Evolutionary conservation across 2,888 invertebrate genomes (phyloP), one percentile per base, ranked within the genome.

Genomic region (Epistrophe grossulariae): DNA sequence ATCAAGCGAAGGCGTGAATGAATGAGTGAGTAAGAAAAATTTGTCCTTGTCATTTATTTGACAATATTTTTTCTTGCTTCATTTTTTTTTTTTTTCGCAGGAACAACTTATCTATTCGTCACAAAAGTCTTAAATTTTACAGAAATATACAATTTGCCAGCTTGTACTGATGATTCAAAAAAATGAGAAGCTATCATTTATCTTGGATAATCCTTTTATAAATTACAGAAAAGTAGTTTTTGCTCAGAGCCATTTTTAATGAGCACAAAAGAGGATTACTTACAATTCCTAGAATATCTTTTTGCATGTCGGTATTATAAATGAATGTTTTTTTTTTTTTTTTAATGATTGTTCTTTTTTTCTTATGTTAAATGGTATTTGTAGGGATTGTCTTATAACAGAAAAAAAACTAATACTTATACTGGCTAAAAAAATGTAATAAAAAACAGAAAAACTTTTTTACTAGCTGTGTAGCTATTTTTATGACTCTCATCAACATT

Each of bases 241-340:
- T 77, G 66, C 76, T 60, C 31, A 68, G 72, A 76, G 80, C 43
- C 38, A 72, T 68, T 84, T 70, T 77, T 84, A 80, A 84, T 77
- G 80, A 84, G 80, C 59, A 73, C 79, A 55, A 80, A 79, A 84
- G 71, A 68, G 80, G 84, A 84, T 80, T 84, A 84, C 64, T 15
- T 17, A 38, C 15, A 24, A 24, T 3, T 55, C 31, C 15, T 19
- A 72, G 76, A 55, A 59, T 28, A 15, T 76, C 59, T 24, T 13
- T 70, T 38, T 50, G 35, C 48, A 45, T 52, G 38, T 72, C 57
- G 52, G 15, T 38, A 11, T 59, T 59, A 59, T 35, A 38, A 59
- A 59, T 59, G 35, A 59, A 38, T 59, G 59, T 38, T 59, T 38
- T 38, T 17, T 38, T 38, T 15, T n/a, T 35, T 35, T 17, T 10